Conservation (phyloP, 2,113 vertebrate species). For the Spilogale gracilis region DNA sequence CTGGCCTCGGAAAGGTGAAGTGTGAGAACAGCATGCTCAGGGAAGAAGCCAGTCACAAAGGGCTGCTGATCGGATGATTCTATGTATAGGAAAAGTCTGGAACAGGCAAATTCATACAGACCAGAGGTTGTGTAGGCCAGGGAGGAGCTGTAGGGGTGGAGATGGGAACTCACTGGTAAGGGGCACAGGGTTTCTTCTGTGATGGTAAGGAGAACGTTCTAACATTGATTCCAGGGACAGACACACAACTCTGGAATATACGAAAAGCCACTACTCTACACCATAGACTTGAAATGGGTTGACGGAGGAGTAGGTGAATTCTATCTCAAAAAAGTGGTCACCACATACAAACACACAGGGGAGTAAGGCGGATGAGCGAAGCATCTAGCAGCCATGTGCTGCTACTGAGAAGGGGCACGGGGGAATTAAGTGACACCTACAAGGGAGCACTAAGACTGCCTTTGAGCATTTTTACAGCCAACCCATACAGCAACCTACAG, state of each 20-base stretch:
- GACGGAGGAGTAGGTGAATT: not conserved
- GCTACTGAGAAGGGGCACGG: not conserved
- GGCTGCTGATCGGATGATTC: not conserved
- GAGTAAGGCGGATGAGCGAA: not conserved
- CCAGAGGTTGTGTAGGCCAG: not conserved
- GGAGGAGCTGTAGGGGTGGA: rapidly evolving
- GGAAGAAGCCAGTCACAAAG: not conserved
- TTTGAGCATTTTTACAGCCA: not conserved
- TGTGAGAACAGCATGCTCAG: not conserved
- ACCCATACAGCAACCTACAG: not conserved
- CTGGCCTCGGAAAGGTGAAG: not conserved
- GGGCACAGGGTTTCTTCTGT: not conserved
- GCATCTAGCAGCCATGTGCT: not conserved
- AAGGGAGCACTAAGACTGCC: not conserved
- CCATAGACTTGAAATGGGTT: not conserved
- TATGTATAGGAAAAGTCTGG: not conserved
- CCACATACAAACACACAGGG: not conserved
- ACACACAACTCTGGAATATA: not conserved
- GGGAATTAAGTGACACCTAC: not conserved
- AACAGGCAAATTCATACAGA: not conserved
- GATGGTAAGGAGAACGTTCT: not conserved
- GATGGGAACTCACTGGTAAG: not conserved
- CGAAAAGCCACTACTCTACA: not conserved
- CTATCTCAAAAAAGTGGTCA: not conserved
- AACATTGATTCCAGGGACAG: not conserved